phyloP scores from a whole-genome alignment of 2,113 vertebrate species.

The Vidua macroura region DNA sequence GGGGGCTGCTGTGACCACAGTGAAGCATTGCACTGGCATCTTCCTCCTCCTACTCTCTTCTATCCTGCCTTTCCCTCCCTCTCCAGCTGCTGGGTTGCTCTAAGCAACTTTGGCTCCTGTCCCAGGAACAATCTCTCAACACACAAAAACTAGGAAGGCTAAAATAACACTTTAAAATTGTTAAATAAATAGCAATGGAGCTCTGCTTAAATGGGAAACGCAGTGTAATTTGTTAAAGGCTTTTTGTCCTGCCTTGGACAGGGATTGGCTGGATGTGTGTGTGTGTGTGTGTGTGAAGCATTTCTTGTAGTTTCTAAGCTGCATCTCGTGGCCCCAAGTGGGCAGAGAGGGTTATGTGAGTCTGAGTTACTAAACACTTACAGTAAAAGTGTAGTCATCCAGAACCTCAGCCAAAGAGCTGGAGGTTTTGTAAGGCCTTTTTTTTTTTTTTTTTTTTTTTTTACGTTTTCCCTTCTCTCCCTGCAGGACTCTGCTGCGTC shows the following conservation, averaged over 20 bases:
- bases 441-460: not conserved
- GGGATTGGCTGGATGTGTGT: not conserved
- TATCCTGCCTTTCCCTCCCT: not conserved
- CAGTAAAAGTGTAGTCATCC: constrained; percentile 70
- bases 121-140: constrained; percentile 43
- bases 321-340: constrained; percentile 17
- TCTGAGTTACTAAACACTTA: constrained; percentile 65
- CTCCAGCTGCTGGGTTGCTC: not conserved
- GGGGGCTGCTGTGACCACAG: not conserved
- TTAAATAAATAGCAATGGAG: constrained; percentile 15
- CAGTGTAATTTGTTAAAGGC: constrained; percentile 12
- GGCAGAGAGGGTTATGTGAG: constrained; percentile 29
- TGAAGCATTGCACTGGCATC: not conserved
- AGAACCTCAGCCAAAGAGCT: constrained; percentile 52
- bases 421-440: not conserved
- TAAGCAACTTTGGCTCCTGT: constrained; percentile 36
- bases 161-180: constrained; percentile 49
- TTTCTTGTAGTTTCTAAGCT: constrained; percentile 16
- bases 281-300: not conserved
- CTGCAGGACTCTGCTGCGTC: constrained; percentile 50
- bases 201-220: not conserved
- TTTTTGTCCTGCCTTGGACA: not conserved
- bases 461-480: not conserved
- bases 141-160: constrained; percentile 32
- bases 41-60: not conserved